Base-by-base conservation (phyloP, 2,113 vertebrate genomes). In the Dunckerocampus dactyliophorus region DNA sequence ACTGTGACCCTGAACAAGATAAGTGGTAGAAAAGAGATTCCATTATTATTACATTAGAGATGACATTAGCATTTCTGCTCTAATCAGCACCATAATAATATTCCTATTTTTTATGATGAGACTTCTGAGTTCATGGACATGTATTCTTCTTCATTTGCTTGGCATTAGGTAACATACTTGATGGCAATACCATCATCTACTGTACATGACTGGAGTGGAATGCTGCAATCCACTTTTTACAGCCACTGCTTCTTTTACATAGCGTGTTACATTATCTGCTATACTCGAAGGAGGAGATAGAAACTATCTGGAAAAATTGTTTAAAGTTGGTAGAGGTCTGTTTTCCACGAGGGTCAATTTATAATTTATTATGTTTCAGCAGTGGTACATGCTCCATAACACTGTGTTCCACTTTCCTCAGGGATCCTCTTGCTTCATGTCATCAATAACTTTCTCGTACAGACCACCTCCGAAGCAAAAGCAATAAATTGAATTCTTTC, bases 401-500 rank as follows among this genome's bases (percentile, higher is more conserved):
- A 15, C 31, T 11, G 49, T 39, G 47, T 19, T n/a, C 65, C 50
- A 34, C 31, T 60, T 63, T 72, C 63, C 71, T 75, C 66, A 1
- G 63, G 66, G 71, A 69, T 55, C 28, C n/a, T 19, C 8, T 58
- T 21, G 31, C 60, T 71, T 39, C n/a, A 46, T 69, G 34, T 60
- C 69, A 74, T 84, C 76, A 65, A 72, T 82, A 82, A 72, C 1
- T n/a, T 54, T 48, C 37, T 49, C 21, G 37, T 56, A 60, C 49
- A 72, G 67, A n/a, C 65, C 43, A 39, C 49, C 66, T 77, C 53
- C 43, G 54, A 70, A 80, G 75, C 63, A 77, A 67, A 62, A 55
- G 56, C 56, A 60, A 67, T 72, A 82, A 77, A 82, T 76, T 76
- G 62, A 69, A 80, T 71, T 64, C 65, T 56, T 10, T 65, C 61